Conservation (phyloP, 2,113 vertebrate genomes). For the Pollimyrus isidori region DNA sequence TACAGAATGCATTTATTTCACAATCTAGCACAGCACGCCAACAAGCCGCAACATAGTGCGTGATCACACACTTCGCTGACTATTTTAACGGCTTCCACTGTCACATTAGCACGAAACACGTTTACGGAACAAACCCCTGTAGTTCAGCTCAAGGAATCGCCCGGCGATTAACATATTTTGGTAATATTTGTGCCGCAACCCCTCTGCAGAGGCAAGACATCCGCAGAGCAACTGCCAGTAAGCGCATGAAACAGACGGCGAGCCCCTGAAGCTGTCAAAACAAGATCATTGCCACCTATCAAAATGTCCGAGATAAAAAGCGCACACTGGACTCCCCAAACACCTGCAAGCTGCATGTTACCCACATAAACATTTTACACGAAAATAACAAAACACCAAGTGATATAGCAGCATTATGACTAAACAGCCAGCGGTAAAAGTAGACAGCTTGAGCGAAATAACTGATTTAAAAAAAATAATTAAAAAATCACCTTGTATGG, state of each 20-base stretch:
- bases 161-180: background rate
- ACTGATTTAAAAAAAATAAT: conserved; percentile 41
- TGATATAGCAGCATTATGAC: conserved; percentile 34
- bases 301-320: background rate
- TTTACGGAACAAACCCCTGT: background rate
- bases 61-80: background rate
- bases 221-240: background rate
- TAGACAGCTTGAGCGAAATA: conserved; percentile 68
- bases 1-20: background rate
- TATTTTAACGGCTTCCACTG: background rate
- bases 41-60: background rate
- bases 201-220: background rate
- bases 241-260: background rate
- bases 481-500: conserved; percentile 88
- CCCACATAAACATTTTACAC: conserved; percentile 19
- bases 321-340: background rate
- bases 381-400: conserved; percentile 27
- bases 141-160: background rate
- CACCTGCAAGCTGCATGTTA: conserved; percentile 9
- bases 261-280: background rate
- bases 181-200: background rate
- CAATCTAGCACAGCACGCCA: background rate
- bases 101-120: background rate
- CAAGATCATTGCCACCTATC: background rate
- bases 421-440: conserved; percentile 32